A percentile compares a stretch with the other conserved stretches of the same genome.
Evolutionary conservation across 2,113 vertebrate genomes (phyloP).

Genomic region (Microcebus jonahi): DNA sequence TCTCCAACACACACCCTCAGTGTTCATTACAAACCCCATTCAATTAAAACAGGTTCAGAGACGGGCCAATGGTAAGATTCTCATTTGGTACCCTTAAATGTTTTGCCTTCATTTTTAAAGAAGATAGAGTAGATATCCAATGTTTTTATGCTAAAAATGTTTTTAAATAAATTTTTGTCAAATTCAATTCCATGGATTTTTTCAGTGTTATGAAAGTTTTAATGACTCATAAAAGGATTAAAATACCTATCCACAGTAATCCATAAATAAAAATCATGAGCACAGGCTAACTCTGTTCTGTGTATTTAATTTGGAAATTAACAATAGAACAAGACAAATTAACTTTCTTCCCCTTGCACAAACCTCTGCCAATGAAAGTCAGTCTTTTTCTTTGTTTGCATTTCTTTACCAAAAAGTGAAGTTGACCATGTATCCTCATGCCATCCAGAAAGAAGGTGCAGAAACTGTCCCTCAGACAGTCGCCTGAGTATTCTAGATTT

Average conservation of each 20-base stretch:
- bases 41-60: neutral
- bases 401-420: neutral
- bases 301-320: neutral
- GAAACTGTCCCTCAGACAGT: neutral
- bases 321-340: neutral
- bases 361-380: neutral
- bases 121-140: neutral
- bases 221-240: neutral
- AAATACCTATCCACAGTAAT: neutral
- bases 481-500: no score
- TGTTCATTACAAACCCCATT: neutral
- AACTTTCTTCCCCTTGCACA: neutral
- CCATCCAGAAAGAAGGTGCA: neutral
- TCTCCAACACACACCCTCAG: neutral
- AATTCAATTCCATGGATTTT: neutral
- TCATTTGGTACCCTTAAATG: neutral
- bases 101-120: neutral
- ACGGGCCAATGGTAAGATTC: neutral
- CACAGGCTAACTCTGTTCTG: neutral
- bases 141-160: neutral
- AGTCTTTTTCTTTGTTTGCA: neutral
- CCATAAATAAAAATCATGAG: neutral
- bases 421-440: neutral
- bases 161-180: slow-evolving; percentile 15
- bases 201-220: neutral